Evolutionary conservation across 2,888 invertebrate genomes (phyloP), one percentile per base, ranked within the genome.

Genomic region (Quadriops clusia): DNA sequence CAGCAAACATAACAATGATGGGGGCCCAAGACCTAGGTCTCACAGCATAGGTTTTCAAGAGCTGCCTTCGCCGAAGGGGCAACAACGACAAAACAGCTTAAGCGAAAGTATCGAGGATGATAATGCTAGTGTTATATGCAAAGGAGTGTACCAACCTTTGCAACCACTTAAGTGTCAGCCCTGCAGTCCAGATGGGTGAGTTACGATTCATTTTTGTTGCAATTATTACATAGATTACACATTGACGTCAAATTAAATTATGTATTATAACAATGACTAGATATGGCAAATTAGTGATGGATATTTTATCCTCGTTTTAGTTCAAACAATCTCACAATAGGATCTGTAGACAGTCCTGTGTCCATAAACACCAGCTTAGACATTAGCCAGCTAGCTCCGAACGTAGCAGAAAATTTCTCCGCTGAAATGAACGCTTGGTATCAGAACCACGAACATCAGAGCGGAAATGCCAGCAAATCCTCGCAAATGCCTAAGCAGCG

Each of bases 351-450:
- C 18, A 47, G 42, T 37, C 40, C 45, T 33, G 32, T 37, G 29
- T 46, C 44, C 21, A 38, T 52, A 30, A 54, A 54, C 34, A 44
- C 45, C 26, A 53, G 54, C 39, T 41, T 55, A 17, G 51, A 57
- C 42, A 40, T 52, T 31, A 51, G 45, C 43, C 53, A 51, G 20
- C 30, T 54, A 22, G 33, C 49, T 9, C 34, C 41, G 17, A 54
- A 59, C 23, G 53, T 65, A 26, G 64, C 63, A 3, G 63, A 65
- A 27, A 61, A 61, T 31, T 67, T 67, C 47, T 62, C 65, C n/a
- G 62, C 62, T 16, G 70, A 70, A 51, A 65, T 68, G 65, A 57
- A 70, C 37, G 62, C 65, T n/a, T 71, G 70, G 70, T 69, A 66
- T 39, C 56, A 61, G 47, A 61, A 58, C 35, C 59, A 56, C 13